Base-by-base conservation (phyloP, 2,888 invertebrate species). In the Thereva unica region DNA sequence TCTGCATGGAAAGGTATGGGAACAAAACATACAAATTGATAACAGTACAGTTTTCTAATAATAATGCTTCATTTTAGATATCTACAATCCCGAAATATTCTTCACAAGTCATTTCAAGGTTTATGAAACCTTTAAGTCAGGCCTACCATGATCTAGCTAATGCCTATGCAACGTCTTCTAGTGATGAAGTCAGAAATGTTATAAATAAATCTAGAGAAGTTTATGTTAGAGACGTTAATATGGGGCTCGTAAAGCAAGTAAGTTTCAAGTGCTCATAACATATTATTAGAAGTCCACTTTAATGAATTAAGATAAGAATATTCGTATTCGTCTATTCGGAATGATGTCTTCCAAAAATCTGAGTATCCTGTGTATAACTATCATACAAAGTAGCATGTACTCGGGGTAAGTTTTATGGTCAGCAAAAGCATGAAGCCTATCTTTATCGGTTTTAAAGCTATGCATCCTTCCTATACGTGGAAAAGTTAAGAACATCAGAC, bases 71-170 rank as follows among this genome's bases (percentile, higher is more conserved):
- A 9, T 61, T 63, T 3, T 57, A 86, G 86, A 82, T 86, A 73
- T 75, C 84, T 68, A 82, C 83, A 69, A 85, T 95, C 79, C 96
- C 96, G 34, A 96, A 95, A 83, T 96, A 94, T 81, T 92, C 94
- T 67, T 92, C 95, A 67, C 92, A 93, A 82, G 92, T 95, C 45
- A 92, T 96, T 63, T 87, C 88, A 71, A 85, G 93, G 70, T 92
- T 92, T 76, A 87, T 93, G 72, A 92, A 92, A 78, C 93, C 93
- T 7, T 79, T 94, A 70, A 92, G 93, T 71, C 88, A 88, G 75
- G 88, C 92, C 10, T 98, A 97, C 80, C 90, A 92, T 79, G 96
- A 97, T 76, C 81, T 97, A 71, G 90, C 91, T 8, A 86, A 85
- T 38, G 91, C 92, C n/a, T 97, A 93, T 78, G 84, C 85, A 67